Base-by-base conservation (phyloP, 2,113 vertebrate species). In the Lepus timidus region DNA sequence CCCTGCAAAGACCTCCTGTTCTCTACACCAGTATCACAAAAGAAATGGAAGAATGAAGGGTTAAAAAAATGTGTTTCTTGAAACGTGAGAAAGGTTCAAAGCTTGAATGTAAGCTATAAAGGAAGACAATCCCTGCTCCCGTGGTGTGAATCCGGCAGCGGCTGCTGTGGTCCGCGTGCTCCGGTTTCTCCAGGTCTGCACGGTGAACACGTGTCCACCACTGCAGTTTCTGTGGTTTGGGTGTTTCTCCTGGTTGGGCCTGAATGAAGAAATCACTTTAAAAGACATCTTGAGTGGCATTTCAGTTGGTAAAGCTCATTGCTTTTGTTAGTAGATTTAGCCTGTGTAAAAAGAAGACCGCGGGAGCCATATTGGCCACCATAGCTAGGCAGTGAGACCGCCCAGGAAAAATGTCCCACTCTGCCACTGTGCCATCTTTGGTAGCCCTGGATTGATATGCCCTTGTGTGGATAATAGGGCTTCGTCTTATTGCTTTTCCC, bases 1-100 rank as follows among this genome's bases (percentile, higher is more conserved):
- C 96, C 87, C 64, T 3, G 6, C 64, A 90, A 95, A 98, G 97
- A 98, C 97, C 98, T 98, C 93, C 96, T 98, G 98, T 98, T 96
- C 98, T 98, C 98, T 97, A 93, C 97, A 91, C 95, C 89, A 97
- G 29, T 97, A 95, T 4, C 68, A 36, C 74, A 33, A 96, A 65
- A 76, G 68, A 94, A 20, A 12, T 39, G 96, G 61, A 31, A 95
- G 88, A 71, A 79, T 58, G 93, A 89, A n/a, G 49, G 44, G n/a
- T 55, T 58, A 20, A 79, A 79, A 33, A 55, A 70, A 87, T 58
- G 36, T 89, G 0, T 79, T 93, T 0, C 11, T 89, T 95, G 86
- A 85, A 97, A 94, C 85, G 78, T 89, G 80, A 39, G 6, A 2
- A 33, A 86, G 75, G 65, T 83, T 33, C 51, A 1, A 81, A 97